Evolutionary conservation across 2,113 vertebrate species (phyloP).

Genomic region (Larimichthys crocea): DNA sequence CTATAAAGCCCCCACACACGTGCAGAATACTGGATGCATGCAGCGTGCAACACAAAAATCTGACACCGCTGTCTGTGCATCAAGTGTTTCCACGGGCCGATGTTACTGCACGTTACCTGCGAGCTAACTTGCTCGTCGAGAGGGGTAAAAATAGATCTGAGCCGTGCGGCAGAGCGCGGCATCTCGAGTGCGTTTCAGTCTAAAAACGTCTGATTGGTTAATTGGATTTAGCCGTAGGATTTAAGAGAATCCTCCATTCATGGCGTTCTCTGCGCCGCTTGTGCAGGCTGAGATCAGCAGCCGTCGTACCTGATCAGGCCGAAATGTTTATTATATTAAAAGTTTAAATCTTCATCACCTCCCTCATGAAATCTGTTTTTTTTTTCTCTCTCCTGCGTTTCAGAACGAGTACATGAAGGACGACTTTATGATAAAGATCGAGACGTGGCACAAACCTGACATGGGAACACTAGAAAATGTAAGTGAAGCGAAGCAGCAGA

Average conservation of each 20-base stretch:
- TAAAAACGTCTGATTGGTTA: constrained; percentile 61
- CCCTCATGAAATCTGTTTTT: neutral
- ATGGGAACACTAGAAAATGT: constrained; percentile 95
- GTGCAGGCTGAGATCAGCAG: constrained; percentile 17
- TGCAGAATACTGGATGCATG: neutral
- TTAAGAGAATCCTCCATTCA: constrained; percentile 62
- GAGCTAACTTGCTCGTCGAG: neutral
- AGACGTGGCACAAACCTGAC: constrained; percentile 99
- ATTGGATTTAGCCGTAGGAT: constrained; percentile 71
- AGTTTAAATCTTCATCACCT: neutral
- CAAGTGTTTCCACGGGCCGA: neutral
- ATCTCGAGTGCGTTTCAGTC: constrained; percentile 40
- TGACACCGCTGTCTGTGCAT: neutral
- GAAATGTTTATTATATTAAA: neutral
- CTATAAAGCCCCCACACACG: too few relatives aligned
- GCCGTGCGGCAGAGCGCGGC: constrained; percentile 9
- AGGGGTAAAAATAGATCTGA: constrained; percentile 40
- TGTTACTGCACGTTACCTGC: neutral
- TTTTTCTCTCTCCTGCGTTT: constrained; percentile 37
- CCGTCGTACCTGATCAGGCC: neutral
- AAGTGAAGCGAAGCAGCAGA: constrained; percentile 74
- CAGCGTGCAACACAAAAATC: neutral
- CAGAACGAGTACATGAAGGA: constrained; percentile 99
- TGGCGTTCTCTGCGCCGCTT: constrained; percentile 4
- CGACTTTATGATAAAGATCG: constrained; percentile 99